A percentile compares a stretch with the other conserved stretches of the same genome.
Conservation (phyloP, 1,140 invertebrate genomes). For the Lithobius niger region DNA sequence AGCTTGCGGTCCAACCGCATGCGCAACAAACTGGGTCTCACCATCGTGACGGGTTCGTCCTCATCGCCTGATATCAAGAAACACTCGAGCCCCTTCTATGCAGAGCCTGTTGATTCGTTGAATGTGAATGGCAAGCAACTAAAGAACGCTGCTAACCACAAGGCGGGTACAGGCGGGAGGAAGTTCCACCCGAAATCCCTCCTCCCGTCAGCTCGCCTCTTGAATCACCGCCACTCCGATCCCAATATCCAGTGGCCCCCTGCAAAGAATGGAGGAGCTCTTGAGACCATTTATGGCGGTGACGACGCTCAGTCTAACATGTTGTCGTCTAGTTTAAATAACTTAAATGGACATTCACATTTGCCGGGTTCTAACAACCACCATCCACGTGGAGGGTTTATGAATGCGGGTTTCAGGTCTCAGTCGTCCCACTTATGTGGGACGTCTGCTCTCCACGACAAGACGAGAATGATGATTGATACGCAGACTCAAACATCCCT, state of each 20-base stretch:
- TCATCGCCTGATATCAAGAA: constrained; percentile 26
- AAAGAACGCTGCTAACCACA: neutral
- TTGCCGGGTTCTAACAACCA: neutral
- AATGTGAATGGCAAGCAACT: constrained; percentile 25
- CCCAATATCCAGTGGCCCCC: constrained; percentile 38
- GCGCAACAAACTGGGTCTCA: neutral
- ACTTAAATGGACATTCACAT: constrained; percentile 11
- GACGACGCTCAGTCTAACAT: neutral
- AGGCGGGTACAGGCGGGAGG: neutral
- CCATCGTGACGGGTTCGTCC: neutral
- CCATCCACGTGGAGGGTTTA: neutral
- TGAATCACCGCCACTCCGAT: constrained; percentile 46
- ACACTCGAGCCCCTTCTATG: constrained; percentile 75
- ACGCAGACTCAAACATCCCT: constrained; percentile 11
- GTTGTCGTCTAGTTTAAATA: constrained; percentile 19
- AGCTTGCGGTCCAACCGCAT: too few species aligned
- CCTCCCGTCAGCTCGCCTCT: constrained; percentile 14
- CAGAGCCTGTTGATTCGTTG: constrained; percentile 78
- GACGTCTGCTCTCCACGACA: constrained; percentile 54
- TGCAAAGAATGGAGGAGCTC: constrained; percentile 1
- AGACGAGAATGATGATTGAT: constrained; percentile 37
- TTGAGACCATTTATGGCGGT: constrained; percentile 5
- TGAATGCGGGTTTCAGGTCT: neutral
- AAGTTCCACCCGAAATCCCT: neutral
- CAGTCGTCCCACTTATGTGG: constrained; percentile 14